Percentiles rank a stretch among this genome's conserved stretches.
These are phyloP conservation scores for Norana najaformis DNA, from an alignment of 2,888 invertebrate species.

Conservation along the genomic window DNA sequence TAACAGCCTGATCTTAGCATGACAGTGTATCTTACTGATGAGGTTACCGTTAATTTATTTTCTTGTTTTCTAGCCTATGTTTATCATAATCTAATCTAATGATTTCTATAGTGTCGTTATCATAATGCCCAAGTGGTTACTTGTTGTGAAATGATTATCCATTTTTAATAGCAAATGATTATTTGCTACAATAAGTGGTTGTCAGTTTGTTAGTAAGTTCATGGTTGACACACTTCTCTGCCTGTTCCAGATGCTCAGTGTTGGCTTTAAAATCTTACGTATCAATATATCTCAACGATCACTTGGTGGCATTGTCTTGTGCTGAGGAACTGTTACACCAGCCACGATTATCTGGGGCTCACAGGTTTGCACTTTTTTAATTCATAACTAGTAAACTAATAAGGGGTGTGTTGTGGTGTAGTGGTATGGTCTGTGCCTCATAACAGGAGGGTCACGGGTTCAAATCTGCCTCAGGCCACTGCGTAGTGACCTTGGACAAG, in stretches of 20 bases:
- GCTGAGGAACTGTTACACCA: slow-evolving; percentile 76
- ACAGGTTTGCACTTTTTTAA: slow-evolving; percentile 65
- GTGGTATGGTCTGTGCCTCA: too few relatives aligned
- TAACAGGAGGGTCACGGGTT: too few relatives aligned
- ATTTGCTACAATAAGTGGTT: not conserved
- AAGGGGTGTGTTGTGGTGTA: too few relatives aligned
- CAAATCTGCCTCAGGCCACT: too few relatives aligned
- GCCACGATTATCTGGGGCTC: slow-evolving; percentile 73
- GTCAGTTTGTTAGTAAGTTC: not conserved
- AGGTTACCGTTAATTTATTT: too few relatives aligned
- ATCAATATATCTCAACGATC: slow-evolving; percentile 81
- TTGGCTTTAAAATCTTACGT: slow-evolving; percentile 83
- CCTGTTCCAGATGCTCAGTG: slow-evolving; percentile 65
- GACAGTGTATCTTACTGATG: too few relatives aligned
- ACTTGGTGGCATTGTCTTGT: slow-evolving; percentile 76
- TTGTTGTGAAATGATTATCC: too few relatives aligned
- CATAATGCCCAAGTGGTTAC: too few relatives aligned
- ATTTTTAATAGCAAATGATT: not conserved
- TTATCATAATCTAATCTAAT: too few relatives aligned
- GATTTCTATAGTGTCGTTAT: too few relatives aligned
- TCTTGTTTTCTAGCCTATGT: too few relatives aligned
- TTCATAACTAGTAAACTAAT: not conserved
- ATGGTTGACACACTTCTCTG: not conserved
- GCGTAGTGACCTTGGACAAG: too few relatives aligned
- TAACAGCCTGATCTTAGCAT: not conserved